These are phyloP conservation scores for Triplophysa yarkandensis DNA, from an alignment of 2,797 vertebrate species.

Conservation along the genomic window DNA sequence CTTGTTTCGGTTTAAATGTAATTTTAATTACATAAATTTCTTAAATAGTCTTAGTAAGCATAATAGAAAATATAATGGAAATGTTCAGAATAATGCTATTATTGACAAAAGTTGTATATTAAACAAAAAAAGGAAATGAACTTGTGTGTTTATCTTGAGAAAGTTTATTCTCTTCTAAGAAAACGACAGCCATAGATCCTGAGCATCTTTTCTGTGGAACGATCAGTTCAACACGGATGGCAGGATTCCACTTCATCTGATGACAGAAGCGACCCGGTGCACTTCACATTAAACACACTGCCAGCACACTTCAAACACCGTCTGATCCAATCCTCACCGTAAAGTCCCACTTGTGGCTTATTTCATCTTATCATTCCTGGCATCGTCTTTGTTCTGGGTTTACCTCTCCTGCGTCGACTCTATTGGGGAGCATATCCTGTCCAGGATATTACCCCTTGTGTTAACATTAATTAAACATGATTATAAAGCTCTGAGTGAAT, in stretches of 20 bases:
- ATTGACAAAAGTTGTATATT: neutral
- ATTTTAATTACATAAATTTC: too few relatives aligned
- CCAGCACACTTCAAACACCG: constrained; percentile 40
- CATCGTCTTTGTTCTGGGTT: constrained; percentile 56
- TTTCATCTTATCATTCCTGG: constrained; percentile 39
- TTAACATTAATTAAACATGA: constrained; percentile 70
- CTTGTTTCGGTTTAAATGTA: too few relatives aligned
- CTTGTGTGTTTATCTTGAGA: neutral
- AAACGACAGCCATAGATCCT: constrained; percentile 8
- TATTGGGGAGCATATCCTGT: constrained; percentile 48
- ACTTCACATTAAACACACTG: constrained; percentile 29
- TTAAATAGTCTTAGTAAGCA: neutral
- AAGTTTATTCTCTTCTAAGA: neutral
- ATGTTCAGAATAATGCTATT: neutral
- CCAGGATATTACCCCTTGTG: constrained; percentile 69
- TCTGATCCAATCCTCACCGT: constrained; percentile 41
- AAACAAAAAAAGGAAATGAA: neutral
- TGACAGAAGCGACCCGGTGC: constrained; percentile 29
- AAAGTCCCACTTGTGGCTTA: constrained; percentile 33
- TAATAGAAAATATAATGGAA: neutral
- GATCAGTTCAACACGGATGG: constrained; percentile 27
- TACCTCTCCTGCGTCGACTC: constrained; percentile 58
- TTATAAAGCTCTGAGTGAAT: constrained; percentile 54
- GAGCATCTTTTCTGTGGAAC: neutral
- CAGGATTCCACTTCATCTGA: constrained; percentile 34